A percentile compares a stretch with the other conserved stretches of the same genome.
Evolutionary conservation across 2,797 vertebrate genomes (phyloP).

Genomic region (Columba guinea): DNA sequence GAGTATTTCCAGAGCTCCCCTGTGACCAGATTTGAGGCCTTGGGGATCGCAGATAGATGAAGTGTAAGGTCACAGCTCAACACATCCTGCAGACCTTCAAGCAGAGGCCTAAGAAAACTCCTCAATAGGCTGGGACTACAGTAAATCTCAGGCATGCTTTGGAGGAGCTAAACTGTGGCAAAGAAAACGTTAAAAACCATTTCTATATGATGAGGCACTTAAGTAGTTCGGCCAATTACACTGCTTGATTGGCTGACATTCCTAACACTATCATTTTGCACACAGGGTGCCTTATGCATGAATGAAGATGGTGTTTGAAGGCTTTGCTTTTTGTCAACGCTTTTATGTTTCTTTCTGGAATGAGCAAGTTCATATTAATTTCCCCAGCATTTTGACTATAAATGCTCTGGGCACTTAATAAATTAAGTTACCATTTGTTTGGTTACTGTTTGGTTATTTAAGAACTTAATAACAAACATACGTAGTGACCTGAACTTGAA

Average conservation of each 20-base stretch:
- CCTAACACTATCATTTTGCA: slow-evolving; percentile 27
- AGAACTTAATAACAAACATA: slow-evolving; percentile 36
- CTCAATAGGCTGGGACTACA: neutral
- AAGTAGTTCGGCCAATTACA: slow-evolving; percentile 47
- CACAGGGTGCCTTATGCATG: slow-evolving; percentile 40
- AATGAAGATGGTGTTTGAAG: slow-evolving; percentile 23
- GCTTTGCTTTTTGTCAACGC: neutral
- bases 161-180: neutral
- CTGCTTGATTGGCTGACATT: slow-evolving; percentile 38
- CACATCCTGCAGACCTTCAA: neutral
- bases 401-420: slow-evolving; percentile 57
- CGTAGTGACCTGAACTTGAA: slow-evolving; percentile 36
- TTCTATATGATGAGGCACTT: neutral
- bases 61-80: neutral
- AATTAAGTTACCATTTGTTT: slow-evolving; percentile 67
- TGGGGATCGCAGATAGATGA: neutral
- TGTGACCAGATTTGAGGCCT: neutral
- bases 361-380: slow-evolving; percentile 57
- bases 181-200: slow-evolving; percentile 36
- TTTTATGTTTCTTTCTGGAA: slow-evolving; percentile 7
- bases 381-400: slow-evolving; percentile 43
- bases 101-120: neutral
- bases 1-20: neutral
- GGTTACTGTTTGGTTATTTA: slow-evolving; percentile 58
- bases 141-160: neutral